A percentile compares a stretch with the other conserved stretches of the same genome.
These are phyloP conservation scores for Electrophaes corylata DNA, from an alignment of 2,888 invertebrate genomes.

Conservation along the genomic window DNA sequence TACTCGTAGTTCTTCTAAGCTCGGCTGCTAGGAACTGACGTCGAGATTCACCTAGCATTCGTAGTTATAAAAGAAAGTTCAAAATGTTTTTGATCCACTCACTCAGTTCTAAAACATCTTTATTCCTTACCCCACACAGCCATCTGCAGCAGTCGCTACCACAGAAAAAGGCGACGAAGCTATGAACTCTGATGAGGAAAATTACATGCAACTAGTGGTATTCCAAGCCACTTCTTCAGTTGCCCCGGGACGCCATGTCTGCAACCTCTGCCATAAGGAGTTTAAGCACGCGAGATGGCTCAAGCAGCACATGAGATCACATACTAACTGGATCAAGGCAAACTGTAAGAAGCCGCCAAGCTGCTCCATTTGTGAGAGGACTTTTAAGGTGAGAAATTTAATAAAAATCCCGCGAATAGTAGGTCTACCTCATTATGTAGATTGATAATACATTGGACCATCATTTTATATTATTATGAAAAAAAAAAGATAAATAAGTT, in stretches of 20 bases:
- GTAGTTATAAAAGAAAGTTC: too few relatives aligned
- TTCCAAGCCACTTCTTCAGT: constrained; percentile 82
- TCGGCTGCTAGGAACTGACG: too few relatives aligned
- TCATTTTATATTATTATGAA: too few relatives aligned
- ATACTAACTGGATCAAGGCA: constrained; percentile 86
- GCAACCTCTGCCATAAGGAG: constrained; percentile 86
- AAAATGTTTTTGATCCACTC: too few relatives aligned
- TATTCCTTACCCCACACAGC: constrained; percentile 20
- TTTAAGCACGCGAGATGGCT: constrained; percentile 86
- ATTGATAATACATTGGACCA: too few relatives aligned
- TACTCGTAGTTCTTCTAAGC: too few relatives aligned
- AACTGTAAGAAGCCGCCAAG: constrained; percentile 87
- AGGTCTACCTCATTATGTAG: too few relatives aligned
- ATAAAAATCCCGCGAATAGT: too few relatives aligned
- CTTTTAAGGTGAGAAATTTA: constrained; percentile 76
- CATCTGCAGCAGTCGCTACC: constrained; percentile 24
- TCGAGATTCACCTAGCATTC: too few relatives aligned
- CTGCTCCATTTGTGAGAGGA: constrained; percentile 85
- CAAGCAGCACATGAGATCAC: constrained; percentile 86
- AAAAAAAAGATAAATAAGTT: too few relatives aligned
- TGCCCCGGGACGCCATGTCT: constrained; percentile 84
- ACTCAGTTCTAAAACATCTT: too few relatives aligned
- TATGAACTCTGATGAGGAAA: constrained; percentile 75
- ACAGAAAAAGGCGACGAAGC: constrained; percentile 57
- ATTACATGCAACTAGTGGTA: constrained; percentile 74